Evolutionary conservation across 2,797 vertebrate genomes (phyloP).

Genomic region (Phataginus tetradactyla): DNA sequence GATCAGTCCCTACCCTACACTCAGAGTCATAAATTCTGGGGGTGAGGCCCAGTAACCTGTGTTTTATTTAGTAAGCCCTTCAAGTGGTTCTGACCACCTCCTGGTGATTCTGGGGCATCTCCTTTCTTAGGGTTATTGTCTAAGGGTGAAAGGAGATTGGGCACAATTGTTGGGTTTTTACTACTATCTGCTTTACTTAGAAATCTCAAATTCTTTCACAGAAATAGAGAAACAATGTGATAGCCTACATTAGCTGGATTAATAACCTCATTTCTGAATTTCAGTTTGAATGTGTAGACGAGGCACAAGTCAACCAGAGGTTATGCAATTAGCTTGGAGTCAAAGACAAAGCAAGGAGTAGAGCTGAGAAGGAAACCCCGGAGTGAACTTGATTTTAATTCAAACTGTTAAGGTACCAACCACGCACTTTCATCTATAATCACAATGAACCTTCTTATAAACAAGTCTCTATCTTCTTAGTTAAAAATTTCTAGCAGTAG

Average conservation of each 20-base stretch:
- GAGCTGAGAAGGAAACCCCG: slow-evolving; percentile 73
- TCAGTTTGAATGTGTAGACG: slow-evolving; percentile 76
- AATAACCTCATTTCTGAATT: slow-evolving; percentile 75
- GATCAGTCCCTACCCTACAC: not conserved
- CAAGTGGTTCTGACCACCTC: not conserved
- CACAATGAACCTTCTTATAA: slow-evolving; percentile 80
- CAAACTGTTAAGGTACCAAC: slow-evolving; percentile 73
- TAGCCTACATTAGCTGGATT: slow-evolving; percentile 68
- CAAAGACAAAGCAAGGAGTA: slow-evolving; percentile 74
- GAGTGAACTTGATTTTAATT: slow-evolving; percentile 79
- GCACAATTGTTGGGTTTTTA: not conserved
- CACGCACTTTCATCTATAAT: slow-evolving; percentile 75
- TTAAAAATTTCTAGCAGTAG: slow-evolving; percentile 60
- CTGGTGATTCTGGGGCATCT: not conserved
- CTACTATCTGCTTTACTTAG: slow-evolving; percentile 30
- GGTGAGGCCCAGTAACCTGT: not conserved
- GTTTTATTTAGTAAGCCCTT: not conserved
- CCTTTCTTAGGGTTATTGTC: not conserved
- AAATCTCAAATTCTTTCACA: slow-evolving; percentile 52
- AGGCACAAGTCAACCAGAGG: slow-evolving; percentile 78
- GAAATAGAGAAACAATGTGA: slow-evolving; percentile 72
- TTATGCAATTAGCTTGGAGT: slow-evolving; percentile 80
- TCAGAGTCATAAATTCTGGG: not conserved
- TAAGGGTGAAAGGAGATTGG: slow-evolving; percentile 5
- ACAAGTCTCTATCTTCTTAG: slow-evolving; percentile 61